Conservation (phyloP, 2,888 invertebrate species). For the Catocala sponsa region DNA sequence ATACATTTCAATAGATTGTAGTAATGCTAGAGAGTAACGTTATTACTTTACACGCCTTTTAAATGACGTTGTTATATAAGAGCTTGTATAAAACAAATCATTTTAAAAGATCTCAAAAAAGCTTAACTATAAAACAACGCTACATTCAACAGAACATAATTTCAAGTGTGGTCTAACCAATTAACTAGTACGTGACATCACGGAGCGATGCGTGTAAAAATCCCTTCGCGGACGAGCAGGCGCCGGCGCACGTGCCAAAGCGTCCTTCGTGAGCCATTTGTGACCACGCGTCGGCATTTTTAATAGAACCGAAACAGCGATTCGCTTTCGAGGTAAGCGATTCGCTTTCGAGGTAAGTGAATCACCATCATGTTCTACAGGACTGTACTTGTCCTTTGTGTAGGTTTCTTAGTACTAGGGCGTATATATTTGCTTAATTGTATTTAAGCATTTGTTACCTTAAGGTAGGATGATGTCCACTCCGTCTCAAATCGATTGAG, state of each 20-base stretch:
- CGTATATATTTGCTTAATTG: no score
- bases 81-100: no score
- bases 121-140: background rate
- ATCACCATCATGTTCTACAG: conserved; percentile 32
- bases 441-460: background rate
- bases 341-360: conserved; percentile 37
- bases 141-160: background rate
- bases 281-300: conserved; percentile 61
- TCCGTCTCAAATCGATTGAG: no score
- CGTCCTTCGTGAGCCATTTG: conserved; percentile 47
- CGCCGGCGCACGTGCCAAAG: conserved; percentile 49
- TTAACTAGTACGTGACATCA: conserved; percentile 45
- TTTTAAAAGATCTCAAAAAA: background rate
- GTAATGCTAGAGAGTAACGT: no score
- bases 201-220: conserved; percentile 40
- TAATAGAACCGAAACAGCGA: conserved; percentile 55
- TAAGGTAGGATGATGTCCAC: no score
- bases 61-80: no score
- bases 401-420: background rate
- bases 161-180: conserved; percentile 4
- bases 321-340: no score
- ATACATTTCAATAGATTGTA: no score
- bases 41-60: no score
- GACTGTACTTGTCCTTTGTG: conserved; percentile 21
- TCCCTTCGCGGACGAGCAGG: conserved; percentile 38